These are phyloP conservation scores for Noctua pronuba DNA, from an alignment of 2,888 invertebrate genomes.

Conservation along the genomic window DNA sequence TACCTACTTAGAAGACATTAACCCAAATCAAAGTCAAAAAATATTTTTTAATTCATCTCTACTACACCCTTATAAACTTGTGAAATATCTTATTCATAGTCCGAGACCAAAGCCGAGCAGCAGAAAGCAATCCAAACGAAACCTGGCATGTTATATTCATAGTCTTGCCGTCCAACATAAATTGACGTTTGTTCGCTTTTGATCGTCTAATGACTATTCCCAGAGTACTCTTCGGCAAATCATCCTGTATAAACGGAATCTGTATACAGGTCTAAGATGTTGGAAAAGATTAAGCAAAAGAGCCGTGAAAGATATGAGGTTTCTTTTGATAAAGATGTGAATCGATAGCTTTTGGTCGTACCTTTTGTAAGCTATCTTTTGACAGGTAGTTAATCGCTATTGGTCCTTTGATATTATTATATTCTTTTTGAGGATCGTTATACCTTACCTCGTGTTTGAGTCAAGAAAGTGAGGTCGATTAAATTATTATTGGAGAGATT, in stretches of 20 bases:
- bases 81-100: conserved; percentile 53
- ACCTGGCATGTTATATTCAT: conserved; percentile 50
- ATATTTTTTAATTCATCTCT: conserved; percentile 4
- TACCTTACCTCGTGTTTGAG: not conserved
- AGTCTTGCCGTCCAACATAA: conserved; percentile 22
- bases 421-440: not conserved
- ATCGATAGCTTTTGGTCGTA: conserved; percentile 18
- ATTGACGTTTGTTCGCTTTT: conserved; percentile 43
- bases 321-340: conserved; percentile 28
- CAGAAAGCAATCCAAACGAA: conserved; percentile 13
- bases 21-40: not conserved
- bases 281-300: conserved; percentile 34
- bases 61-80: not conserved
- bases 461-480: not conserved
- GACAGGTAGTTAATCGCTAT: conserved; percentile 31
- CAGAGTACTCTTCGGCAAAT: conserved; percentile 10
- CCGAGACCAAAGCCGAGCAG: conserved; percentile 2
- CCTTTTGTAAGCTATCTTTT: conserved; percentile 16
- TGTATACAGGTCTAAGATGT: conserved; percentile 24
- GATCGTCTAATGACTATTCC: conserved; percentile 46
- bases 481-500: not conserved
- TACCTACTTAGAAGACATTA: not conserved
- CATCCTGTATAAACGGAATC: conserved; percentile 21
- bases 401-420: conserved; percentile 10
- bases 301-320: conserved; percentile 7